phyloP scores from a whole-genome alignment of 1,140 invertebrate genomes.

The Hypothenemus hampei region DNA sequence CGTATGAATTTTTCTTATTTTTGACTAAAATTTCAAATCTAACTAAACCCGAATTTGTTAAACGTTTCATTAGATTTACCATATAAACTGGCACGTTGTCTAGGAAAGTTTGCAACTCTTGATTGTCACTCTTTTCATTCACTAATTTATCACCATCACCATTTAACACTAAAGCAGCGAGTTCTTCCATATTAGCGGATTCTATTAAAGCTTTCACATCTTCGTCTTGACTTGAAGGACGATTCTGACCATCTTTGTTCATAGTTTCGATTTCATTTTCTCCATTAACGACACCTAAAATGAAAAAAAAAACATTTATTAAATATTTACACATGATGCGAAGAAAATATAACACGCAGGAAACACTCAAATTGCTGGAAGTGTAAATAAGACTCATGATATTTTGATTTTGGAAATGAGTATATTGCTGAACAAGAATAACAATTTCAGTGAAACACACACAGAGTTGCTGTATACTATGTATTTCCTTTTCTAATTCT shows the following conservation, averaged over 20 bases:
- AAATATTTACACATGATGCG: not conserved
- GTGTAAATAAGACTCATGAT: conserved; percentile 12
- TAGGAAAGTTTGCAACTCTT: conserved; percentile 83
- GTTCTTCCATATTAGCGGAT: conserved; percentile 78
- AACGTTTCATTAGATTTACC: conserved; percentile 51
- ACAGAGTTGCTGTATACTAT: too few species aligned
- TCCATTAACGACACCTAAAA: conserved; percentile 52
- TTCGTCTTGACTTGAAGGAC: conserved; percentile 46
- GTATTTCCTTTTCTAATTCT: too few species aligned
- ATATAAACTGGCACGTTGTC: conserved; percentile 87
- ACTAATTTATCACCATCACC: conserved; percentile 77
- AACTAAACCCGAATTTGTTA: conserved; percentile 2
- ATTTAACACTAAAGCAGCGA: conserved; percentile 81
- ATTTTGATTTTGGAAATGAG: not conserved
- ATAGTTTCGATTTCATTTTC: conserved; percentile 57
- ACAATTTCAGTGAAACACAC: too few species aligned
- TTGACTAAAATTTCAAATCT: conserved; percentile 57
- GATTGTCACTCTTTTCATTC: conserved; percentile 64
- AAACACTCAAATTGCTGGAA: not conserved
- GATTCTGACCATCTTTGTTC: conserved; percentile 50
- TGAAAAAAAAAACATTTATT: not conserved
- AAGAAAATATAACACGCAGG: too few species aligned
- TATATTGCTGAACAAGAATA: not conserved
- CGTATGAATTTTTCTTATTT: conserved; percentile 82
- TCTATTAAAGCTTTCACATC: conserved; percentile 62